A percentile compares a stretch with the other conserved stretches of the same genome.
Evolutionary conservation across 2,113 vertebrate species (phyloP).

Genomic region (Gasterosteus nipponicus): DNA sequence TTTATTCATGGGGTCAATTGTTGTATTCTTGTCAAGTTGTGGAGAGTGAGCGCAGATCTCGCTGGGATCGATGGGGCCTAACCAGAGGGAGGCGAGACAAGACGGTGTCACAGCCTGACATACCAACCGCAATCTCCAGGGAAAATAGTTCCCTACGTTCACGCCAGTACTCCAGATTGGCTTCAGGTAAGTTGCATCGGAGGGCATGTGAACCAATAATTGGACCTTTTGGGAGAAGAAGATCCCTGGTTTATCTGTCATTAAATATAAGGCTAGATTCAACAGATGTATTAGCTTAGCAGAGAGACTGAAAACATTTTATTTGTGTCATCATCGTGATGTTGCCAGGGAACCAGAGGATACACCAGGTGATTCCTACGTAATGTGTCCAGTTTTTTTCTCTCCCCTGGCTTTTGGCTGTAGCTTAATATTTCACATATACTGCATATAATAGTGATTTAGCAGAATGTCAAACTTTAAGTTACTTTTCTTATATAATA

Average conservation of each 20-base stretch:
- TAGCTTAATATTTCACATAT: no score
- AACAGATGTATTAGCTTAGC: neutral
- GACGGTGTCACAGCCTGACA: slow-evolving; percentile 88
- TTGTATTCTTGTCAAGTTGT: slow-evolving; percentile 44
- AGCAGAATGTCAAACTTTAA: no score
- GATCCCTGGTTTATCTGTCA: neutral
- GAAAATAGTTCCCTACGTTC: slow-evolving; percentile 83
- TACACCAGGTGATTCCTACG: neutral
- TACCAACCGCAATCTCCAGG: slow-evolving; percentile 85
- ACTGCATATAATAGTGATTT: no score
- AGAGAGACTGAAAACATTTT: neutral
- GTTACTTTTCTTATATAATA: neutral
- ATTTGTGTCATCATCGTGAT: neutral
- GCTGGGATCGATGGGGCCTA: slow-evolving; percentile 95
- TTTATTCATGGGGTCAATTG: neutral
- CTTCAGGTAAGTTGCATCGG: slow-evolving; percentile 84
- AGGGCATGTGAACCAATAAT: no score
- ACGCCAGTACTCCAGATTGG: slow-evolving; percentile 84
- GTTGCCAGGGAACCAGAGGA: neutral
- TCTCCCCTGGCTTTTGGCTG: no score
- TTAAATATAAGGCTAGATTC: neutral
- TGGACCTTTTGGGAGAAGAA: neutral
- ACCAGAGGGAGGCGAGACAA: slow-evolving; percentile 88
- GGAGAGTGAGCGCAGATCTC: slow-evolving; percentile 82
- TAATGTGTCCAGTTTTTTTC: neutral